Conservation (phyloP, 2,797 vertebrate species). For the Acipenser oxyrinchus region DNA sequence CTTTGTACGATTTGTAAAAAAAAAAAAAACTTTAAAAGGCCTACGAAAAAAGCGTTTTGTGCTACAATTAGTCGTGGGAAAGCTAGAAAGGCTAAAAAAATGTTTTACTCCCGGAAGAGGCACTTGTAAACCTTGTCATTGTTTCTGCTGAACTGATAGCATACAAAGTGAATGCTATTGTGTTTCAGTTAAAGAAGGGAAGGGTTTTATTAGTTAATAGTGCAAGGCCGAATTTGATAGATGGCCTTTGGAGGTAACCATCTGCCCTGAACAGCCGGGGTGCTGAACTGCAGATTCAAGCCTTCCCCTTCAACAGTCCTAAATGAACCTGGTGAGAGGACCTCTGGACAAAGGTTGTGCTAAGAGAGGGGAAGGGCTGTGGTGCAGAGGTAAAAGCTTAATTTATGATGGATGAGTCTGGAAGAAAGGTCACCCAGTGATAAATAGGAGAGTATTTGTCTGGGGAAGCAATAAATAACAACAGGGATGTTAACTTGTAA, state of each 20-base stretch:
- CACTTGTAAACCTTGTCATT: slow-evolving; percentile 1
- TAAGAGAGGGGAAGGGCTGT: slow-evolving; percentile 58
- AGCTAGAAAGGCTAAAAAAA: too few species aligned
- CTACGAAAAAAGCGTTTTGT: too few species aligned
- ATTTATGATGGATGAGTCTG: slow-evolving; percentile 87
- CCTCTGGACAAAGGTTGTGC: slow-evolving; percentile 77
- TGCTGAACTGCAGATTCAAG: slow-evolving; percentile 64
- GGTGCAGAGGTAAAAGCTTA: slow-evolving; percentile 83
- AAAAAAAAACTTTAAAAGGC: too few species aligned
- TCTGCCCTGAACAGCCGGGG: slow-evolving; percentile 69
- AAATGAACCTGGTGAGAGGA: slow-evolving; percentile 63
- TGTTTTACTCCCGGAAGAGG: not conserved
- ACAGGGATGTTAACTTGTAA: slow-evolving; percentile 70
- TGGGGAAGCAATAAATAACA: slow-evolving; percentile 83
- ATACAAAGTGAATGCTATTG: slow-evolving; percentile 27
- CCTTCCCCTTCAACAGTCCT: slow-evolving; percentile 56
- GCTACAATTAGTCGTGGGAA: too few species aligned
- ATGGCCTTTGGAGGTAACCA: slow-evolving; percentile 63
- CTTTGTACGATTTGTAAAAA: too few species aligned
- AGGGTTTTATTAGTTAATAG: slow-evolving; percentile 18
- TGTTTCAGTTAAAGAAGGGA: slow-evolving; percentile 27
- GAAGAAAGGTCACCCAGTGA: slow-evolving; percentile 84
- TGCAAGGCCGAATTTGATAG: slow-evolving; percentile 62
- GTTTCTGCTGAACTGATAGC: slow-evolving; percentile 32
- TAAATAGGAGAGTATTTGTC: slow-evolving; percentile 76